Evolutionary conservation across 2,888 invertebrate genomes (phyloP).

Genomic region (Drosophila pseudotalamancana): DNA sequence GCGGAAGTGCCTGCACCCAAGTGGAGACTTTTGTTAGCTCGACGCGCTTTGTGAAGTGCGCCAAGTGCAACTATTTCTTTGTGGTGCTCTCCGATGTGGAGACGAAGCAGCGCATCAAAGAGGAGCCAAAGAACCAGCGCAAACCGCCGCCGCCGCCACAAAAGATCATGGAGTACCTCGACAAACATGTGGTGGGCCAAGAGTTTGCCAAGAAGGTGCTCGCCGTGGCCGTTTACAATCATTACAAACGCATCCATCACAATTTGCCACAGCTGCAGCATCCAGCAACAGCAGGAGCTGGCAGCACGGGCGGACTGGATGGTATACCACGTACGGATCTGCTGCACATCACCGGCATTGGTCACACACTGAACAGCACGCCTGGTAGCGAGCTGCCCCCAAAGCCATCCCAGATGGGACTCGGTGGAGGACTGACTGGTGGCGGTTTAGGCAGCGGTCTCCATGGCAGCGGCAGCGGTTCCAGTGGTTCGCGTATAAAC

Average conservation of each 20-base stretch:
- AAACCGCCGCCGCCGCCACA: slow-evolving; percentile 98
- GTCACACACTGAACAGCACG: slow-evolving; percentile 87
- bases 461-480: slow-evolving; percentile 16
- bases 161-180: slow-evolving; percentile 98
- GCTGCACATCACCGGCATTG: slow-evolving; percentile 92
- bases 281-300: slow-evolving; percentile 35
- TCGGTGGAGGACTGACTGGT: slow-evolving; percentile 52
- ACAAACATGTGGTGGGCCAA: slow-evolving; percentile 98
- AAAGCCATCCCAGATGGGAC: slow-evolving; percentile 67
- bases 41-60: slow-evolving; percentile 98
- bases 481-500: slow-evolving; percentile 47
- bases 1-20: slow-evolving; percentile 98
- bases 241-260: slow-evolving; percentile 98
- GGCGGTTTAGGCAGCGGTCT: slow-evolving; percentile 47
- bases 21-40: slow-evolving; percentile 99
- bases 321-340: slow-evolving; percentile 87
- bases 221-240: slow-evolving; percentile 99
- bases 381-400: slow-evolving; percentile 81
- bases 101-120: slow-evolving; percentile 93
- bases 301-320: slow-evolving; percentile 63
- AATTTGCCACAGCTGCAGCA: slow-evolving; percentile 88
- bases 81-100: slow-evolving; percentile 97
- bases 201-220: slow-evolving; percentile 98
- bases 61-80: slow-evolving; percentile 99
- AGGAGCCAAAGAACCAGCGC: slow-evolving; percentile 88